Evolutionary conservation across 1,140 invertebrate genomes (phyloP), one percentile per base, ranked within the genome.

Genomic region (Dolichoris vasculosae): DNA sequence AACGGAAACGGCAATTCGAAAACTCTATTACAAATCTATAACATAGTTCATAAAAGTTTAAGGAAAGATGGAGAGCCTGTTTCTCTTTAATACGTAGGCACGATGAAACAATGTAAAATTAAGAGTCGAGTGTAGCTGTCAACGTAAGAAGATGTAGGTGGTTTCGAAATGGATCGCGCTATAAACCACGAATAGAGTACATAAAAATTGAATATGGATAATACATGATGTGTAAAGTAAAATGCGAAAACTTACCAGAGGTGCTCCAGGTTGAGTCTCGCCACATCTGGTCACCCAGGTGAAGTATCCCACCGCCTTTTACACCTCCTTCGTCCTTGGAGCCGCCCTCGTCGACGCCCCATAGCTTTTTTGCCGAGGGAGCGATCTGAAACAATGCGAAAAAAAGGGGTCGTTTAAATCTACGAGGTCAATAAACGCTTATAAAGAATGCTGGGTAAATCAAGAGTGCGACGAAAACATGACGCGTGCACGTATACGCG

Each of bases 201-300:
- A n/a, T 30, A 30, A 40, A 40, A 71, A 38, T 40, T 17, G 17
- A 40, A 73, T 9, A 73, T 13, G 9, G 26, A 73, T 23, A 43
- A 73, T 11, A 73, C 43, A 6, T 26, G 23, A 13, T 8, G 15
- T 51, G 48, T 51, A 51, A 51, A 11, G 20, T 17, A 17, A 17
- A 71, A n/a, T n/a, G 9, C 0, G 9, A 38, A 80, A 17, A 32
- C 73, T 17, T 94, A 97, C 96, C 96, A 94, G 96, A 96, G 86
- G 96, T 96, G 89, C 96, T 97, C 97, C 97, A 97, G 80, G 97
- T 97, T 32, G 96, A 95, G 92, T 97, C 96, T 88, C 97, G 94
- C 97, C 97, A 97, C 94, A 97, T 96, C 92, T 97, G 96, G 91
- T 96, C 96, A 90, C 96, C 96, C 90, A 97, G 93, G 92, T 96